Evolutionary conservation across 2,888 invertebrate species (phyloP).

Genomic region (Halictus ligatus): DNA sequence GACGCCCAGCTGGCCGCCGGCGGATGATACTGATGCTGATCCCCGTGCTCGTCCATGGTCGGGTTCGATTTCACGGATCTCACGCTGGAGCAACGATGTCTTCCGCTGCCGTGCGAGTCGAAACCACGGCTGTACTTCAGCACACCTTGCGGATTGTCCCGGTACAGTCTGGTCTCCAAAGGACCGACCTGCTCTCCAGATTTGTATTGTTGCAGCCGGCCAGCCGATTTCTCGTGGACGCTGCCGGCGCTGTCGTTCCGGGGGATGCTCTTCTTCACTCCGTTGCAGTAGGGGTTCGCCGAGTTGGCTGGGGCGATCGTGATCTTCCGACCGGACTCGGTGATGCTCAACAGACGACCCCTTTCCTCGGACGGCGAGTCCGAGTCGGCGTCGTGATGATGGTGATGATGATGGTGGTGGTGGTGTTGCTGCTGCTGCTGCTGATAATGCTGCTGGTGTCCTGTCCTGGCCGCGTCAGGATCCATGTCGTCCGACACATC

Average conservation of each 20-base stretch:
- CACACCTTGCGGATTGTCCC: conserved; percentile 36
- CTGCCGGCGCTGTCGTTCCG: conserved; percentile 76
- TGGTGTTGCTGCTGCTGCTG: conserved; percentile 43
- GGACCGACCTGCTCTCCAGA: conserved; percentile 47
- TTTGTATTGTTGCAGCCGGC: conserved; percentile 38
- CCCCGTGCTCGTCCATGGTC: conserved; percentile 73
- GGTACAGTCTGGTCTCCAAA: conserved; percentile 47
- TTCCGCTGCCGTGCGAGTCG: conserved; percentile 56
- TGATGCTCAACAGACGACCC: conserved; percentile 66
- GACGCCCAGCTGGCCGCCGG: conserved; percentile 81
- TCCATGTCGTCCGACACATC: conserved; percentile 79
- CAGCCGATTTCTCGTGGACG: conserved; percentile 69
- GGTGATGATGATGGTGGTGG: conserved; percentile 44
- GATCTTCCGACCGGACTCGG: conserved; percentile 58
- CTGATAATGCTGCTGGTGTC: conserved; percentile 59
- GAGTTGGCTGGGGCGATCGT: conserved; percentile 49
- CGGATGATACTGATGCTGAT: conserved; percentile 70
- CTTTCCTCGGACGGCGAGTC: conserved; percentile 77
- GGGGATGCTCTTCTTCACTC: conserved; percentile 50
- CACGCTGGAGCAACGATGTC: conserved; percentile 78
- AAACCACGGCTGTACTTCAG: conserved; percentile 46
- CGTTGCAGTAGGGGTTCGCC: conserved; percentile 62
- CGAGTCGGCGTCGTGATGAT: conserved; percentile 72
- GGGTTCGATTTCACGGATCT: conserved; percentile 77
- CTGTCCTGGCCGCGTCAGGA: conserved; percentile 67